Percentiles rank a stretch among this genome's conserved stretches.
These are phyloP conservation scores for Pristionchus maxplancki DNA, from an alignment of 2,888 invertebrate genomes.

Conservation along the genomic window DNA sequence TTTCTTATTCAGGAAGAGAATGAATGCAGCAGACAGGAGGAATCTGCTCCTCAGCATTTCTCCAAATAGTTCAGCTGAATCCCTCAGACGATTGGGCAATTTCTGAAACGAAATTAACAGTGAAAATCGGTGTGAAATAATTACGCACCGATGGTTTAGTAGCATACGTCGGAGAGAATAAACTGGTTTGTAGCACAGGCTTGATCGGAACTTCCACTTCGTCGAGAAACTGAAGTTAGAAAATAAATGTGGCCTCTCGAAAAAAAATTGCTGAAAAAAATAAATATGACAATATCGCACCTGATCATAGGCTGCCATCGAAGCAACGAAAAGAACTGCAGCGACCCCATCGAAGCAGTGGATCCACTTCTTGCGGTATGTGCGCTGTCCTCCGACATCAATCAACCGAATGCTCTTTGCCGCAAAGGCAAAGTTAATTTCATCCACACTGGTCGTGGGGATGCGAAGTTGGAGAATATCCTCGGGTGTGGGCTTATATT, in stretches of 20 bases:
- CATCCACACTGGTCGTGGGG: constrained; percentile 58
- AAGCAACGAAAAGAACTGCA: constrained; percentile 59
- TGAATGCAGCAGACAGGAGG: constrained; percentile 56
- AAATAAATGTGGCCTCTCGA: background rate
- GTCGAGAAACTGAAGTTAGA: background rate
- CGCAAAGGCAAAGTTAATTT: constrained; percentile 58
- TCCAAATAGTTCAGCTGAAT: constrained; percentile 57
- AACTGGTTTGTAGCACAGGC: background rate
- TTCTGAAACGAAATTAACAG: background rate
- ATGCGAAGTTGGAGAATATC: constrained; percentile 59
- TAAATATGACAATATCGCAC: background rate
- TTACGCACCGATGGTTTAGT: background rate
- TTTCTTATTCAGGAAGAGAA: constrained; percentile 62
- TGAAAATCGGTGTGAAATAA: background rate
- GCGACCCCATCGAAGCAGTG: constrained; percentile 62
- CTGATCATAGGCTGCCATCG: constrained; percentile 59
- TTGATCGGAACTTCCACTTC: background rate
- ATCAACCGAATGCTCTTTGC: constrained; percentile 58
- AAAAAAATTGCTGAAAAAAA: no score
- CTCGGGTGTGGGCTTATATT: constrained; percentile 54
- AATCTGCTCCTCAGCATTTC: constrained; percentile 57
- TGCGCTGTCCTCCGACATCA: constrained; percentile 62
- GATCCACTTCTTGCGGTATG: constrained; percentile 64
- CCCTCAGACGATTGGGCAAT: constrained; percentile 56
- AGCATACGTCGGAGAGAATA: background rate